Conservation (phyloP, 2,797 vertebrate species). For the Thaleichthys pacificus region DNA sequence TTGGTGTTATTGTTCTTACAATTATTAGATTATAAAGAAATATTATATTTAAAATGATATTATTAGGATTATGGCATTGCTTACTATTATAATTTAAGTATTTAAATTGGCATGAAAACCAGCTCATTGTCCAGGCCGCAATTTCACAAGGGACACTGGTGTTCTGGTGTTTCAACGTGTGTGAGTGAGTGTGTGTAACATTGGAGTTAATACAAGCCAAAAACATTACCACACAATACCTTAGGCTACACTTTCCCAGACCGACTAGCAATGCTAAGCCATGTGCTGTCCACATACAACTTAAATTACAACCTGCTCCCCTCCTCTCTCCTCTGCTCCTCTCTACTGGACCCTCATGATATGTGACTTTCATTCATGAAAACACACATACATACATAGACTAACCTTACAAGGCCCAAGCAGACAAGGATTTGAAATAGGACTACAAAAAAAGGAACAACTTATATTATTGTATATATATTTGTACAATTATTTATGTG, state of each 20-base stretch:
- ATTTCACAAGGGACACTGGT: conserved; percentile 60
- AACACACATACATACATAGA: conserved; percentile 12
- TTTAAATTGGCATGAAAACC: no score
- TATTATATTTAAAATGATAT: neutral
- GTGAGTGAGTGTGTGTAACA: conserved; percentile 37
- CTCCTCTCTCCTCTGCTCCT: conserved; percentile 8
- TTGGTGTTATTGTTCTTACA: neutral
- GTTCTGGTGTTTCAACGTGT: conserved; percentile 46
- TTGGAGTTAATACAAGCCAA: conserved; percentile 63
- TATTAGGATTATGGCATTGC: conserved; percentile 2
- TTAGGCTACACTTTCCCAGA: conserved; percentile 62
- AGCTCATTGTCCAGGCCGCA: conserved; percentile 34
- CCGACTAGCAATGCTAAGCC: conserved; percentile 61
- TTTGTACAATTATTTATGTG: no score
- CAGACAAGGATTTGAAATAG: no score
- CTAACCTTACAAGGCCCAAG: neutral
- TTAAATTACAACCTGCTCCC: conserved; percentile 59
- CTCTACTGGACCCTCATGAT: neutral
- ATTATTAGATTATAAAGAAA: neutral
- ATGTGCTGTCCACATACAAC: conserved; percentile 59
- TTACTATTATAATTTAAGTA: neutral
- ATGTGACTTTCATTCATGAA: neutral
- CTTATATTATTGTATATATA: no score
- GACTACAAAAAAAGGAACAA: no score
- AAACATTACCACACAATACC: conserved; percentile 68